These are phyloP conservation scores for Brachyistius frenatus DNA, from an alignment of 2,113 vertebrate genomes.

Conservation along the genomic window DNA sequence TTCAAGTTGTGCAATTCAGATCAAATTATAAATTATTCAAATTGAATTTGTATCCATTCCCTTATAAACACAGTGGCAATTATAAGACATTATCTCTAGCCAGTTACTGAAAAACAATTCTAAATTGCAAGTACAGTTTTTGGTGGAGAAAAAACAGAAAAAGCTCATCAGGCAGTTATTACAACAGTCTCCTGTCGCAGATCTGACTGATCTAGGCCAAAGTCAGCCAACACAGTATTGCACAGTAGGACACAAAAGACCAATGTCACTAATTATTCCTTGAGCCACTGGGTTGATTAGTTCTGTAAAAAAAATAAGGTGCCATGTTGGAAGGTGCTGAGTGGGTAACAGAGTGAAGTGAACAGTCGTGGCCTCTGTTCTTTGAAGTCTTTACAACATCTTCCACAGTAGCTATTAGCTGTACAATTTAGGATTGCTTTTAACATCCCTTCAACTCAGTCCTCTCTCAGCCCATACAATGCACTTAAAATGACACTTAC, in stretches of 20 bases:
- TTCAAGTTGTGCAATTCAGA: too few relatives aligned
- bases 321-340: neutral
- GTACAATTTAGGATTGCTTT: neutral
- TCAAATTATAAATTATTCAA: too few relatives aligned
- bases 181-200: constrained; percentile 13
- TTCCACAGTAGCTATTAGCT: neutral
- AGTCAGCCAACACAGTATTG: constrained; percentile 32
- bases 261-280: constrained; percentile 36
- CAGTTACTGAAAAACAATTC: constrained; percentile 21
- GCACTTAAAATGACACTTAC: too few relatives aligned
- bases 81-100: constrained; percentile 34
- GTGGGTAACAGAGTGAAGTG: constrained; percentile 13
- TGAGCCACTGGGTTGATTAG: constrained; percentile 1
- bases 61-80: too few relatives aligned
- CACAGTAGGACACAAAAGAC: constrained; percentile 50
- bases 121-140: constrained; percentile 31
- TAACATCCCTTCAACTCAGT: neutral
- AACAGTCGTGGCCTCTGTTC: neutral
- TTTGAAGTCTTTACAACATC: neutral
- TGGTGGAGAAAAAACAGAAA: neutral
- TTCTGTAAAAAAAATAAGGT: constrained; percentile 7
- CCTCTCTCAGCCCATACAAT: constrained; percentile 5
- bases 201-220: constrained; percentile 39
- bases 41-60: too few relatives aligned
- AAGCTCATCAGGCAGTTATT: constrained; percentile 21